A percentile compares a stretch with the other conserved stretches of the same genome.
phyloP scores from a whole-genome alignment of 1,140 invertebrate genomes.

The Metaphire vulgaris region DNA sequence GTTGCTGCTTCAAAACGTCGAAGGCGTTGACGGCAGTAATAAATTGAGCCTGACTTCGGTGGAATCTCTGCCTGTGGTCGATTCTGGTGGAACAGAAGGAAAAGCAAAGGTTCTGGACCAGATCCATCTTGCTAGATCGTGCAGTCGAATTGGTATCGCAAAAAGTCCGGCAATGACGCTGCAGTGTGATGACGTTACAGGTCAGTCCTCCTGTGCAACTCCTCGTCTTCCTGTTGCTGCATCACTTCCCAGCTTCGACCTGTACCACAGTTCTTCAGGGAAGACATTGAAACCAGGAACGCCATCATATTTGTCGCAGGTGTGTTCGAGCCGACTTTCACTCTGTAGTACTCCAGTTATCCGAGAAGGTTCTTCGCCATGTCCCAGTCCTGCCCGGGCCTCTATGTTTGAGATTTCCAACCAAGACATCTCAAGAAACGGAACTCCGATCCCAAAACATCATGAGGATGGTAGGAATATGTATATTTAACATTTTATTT shows the following conservation, averaged over 20 bases:
- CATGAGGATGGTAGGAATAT: too few relatives aligned
- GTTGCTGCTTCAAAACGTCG: background rate
- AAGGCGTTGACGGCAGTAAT: background rate
- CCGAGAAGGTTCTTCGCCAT: background rate
- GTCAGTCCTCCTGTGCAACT: background rate
- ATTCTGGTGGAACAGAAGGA: background rate
- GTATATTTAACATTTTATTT: too few relatives aligned
- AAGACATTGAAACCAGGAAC: background rate
- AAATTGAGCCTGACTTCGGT: background rate
- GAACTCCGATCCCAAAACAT: too few relatives aligned
- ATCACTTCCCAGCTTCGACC: background rate
- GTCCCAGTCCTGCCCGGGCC: background rate
- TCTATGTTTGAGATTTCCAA: too few relatives aligned
- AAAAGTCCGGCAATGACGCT: background rate
- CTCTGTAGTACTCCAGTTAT: background rate
- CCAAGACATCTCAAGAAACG: too few relatives aligned
- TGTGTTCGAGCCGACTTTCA: background rate
- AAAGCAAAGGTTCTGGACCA: background rate
- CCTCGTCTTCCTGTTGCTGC: background rate
- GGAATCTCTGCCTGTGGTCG: background rate
- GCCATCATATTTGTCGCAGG: background rate
- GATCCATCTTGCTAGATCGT: background rate
- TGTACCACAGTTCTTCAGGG: background rate
- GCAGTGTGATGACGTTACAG: too few relatives aligned
- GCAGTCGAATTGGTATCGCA: background rate